phyloP scores from a whole-genome alignment of 23 tunicate genomes.

The Aplidium turbinatum region DNA sequence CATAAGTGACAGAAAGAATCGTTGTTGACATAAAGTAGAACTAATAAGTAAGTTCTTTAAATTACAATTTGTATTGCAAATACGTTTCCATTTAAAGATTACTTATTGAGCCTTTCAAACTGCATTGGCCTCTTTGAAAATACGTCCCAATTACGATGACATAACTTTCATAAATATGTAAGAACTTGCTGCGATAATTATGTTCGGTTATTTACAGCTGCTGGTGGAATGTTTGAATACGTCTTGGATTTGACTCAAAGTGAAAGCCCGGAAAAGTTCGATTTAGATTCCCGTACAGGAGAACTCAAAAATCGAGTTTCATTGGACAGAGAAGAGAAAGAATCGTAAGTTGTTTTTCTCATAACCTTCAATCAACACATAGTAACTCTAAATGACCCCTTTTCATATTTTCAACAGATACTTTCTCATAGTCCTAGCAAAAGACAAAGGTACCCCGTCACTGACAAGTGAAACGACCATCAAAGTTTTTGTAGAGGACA shows the following conservation, averaged over 20 bases:
- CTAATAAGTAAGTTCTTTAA: too few species aligned
- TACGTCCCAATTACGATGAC: too few species aligned
- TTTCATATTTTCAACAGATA: conserved; percentile 39
- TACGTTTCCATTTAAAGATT: too few species aligned
- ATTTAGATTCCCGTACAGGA: conserved; percentile 39
- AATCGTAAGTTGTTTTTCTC: conserved; percentile 45
- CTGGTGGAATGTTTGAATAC: conserved; percentile 11
- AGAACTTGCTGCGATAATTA: too few species aligned
- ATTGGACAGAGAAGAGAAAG: conserved; percentile 67
- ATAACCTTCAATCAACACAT: too few species aligned
- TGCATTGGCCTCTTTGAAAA: too few species aligned
- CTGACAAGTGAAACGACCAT: conserved; percentile 40
- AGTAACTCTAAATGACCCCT: neutral
- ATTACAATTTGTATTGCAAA: too few species aligned
- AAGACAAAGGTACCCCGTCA: conserved; percentile 57
- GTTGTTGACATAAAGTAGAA: too few species aligned
- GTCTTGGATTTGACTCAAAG: conserved; percentile 13
- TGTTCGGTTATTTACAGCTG: conserved; percentile 19
- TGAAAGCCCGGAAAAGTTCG: conserved; percentile 50
- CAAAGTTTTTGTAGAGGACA: conserved; percentile 70
- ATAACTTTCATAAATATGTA: too few species aligned
- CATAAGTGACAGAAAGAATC: too few species aligned
- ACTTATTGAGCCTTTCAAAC: too few species aligned
- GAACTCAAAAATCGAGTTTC: conserved; percentile 24
- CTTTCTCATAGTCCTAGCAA: conserved; percentile 57